Evolutionary conservation across 2,113 vertebrate genomes (phyloP).

Genomic region (Rhynchomys soricoides): DNA sequence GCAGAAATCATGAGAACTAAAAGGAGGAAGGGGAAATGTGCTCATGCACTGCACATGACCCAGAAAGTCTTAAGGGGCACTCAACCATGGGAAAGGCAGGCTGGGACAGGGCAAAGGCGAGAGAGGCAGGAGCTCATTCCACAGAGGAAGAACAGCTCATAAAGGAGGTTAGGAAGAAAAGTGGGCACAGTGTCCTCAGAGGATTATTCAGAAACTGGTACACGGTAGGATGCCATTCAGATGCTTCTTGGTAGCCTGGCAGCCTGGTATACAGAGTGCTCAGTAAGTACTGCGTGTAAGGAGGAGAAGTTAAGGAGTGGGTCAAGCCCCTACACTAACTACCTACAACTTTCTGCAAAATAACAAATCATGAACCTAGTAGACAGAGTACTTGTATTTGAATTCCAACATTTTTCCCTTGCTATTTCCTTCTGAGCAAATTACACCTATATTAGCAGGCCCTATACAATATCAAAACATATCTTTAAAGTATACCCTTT

Average conservation of each 20-base stretch:
- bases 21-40: not conserved
- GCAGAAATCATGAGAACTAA: not conserved
- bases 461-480: conserved; percentile 11
- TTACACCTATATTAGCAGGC: not conserved
- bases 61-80: not conserved
- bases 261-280: not conserved
- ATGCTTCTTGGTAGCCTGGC: not conserved
- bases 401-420: conserved; percentile 32
- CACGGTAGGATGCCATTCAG: not conserved
- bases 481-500: not conserved
- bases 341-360: conserved; percentile 2
- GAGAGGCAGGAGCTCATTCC: not conserved
- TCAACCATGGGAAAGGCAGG: not conserved
- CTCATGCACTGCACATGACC: not conserved
- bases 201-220: not conserved
- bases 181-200: not conserved
- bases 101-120: too few relatives aligned
- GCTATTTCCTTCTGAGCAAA: conserved; percentile 38
- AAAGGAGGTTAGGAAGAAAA: not conserved
- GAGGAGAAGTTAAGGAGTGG: not conserved
- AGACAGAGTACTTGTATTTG: not conserved
- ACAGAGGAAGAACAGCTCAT: not conserved
- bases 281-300: not conserved
- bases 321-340: not conserved
- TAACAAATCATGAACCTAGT: conserved; percentile 1